These are phyloP conservation scores for Gonocerus acuteangulatus DNA, from an alignment of 2,888 invertebrate genomes.

Conservation along the genomic window DNA sequence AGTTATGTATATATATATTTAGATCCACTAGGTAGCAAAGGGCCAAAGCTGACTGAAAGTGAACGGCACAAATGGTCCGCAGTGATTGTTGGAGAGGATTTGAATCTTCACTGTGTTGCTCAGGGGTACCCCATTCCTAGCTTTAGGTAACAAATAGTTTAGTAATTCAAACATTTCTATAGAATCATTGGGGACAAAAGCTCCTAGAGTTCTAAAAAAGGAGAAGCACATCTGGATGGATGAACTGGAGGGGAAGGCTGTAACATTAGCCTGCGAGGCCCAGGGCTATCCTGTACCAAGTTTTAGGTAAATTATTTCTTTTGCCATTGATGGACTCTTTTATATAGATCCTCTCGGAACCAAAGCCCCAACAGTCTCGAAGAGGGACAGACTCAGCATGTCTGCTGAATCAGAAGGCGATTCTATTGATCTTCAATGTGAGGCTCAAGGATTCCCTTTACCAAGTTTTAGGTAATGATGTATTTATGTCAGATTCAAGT, in stretches of 20 bases:
- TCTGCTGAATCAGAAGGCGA: slow-evolving; percentile 41
- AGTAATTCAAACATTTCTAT: not conserved
- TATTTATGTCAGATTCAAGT: slow-evolving; percentile 3
- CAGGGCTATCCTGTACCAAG: slow-evolving; percentile 53
- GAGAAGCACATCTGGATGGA: slow-evolving; percentile 6
- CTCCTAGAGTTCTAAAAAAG: slow-evolving; percentile 20
- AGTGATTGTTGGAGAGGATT: slow-evolving; percentile 49
- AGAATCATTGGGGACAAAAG: slow-evolving; percentile 27
- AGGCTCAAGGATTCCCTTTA: slow-evolving; percentile 60
- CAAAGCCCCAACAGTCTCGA: slow-evolving; percentile 57
- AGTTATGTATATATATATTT: too few species aligned
- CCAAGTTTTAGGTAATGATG: slow-evolving; percentile 52
- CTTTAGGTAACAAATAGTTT: slow-evolving; percentile 47
- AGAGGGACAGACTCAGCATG: slow-evolving; percentile 54
- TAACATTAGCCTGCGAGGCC: slow-evolving; percentile 49
- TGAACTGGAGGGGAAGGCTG: slow-evolving; percentile 38
- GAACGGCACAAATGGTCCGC: slow-evolving; percentile 48
- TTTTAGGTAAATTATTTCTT: slow-evolving; percentile 45
- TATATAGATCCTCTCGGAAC: slow-evolving; percentile 47
- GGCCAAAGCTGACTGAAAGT: slow-evolving; percentile 40
- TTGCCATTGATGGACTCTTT: not conserved
- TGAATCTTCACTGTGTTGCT: slow-evolving; percentile 48
- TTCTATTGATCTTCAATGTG: slow-evolving; percentile 54
- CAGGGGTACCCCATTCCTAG: slow-evolving; percentile 48
- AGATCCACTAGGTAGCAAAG: slow-evolving; percentile 40